Conservation (phyloP, 2,797 vertebrate species). For the Mus caroli region DNA sequence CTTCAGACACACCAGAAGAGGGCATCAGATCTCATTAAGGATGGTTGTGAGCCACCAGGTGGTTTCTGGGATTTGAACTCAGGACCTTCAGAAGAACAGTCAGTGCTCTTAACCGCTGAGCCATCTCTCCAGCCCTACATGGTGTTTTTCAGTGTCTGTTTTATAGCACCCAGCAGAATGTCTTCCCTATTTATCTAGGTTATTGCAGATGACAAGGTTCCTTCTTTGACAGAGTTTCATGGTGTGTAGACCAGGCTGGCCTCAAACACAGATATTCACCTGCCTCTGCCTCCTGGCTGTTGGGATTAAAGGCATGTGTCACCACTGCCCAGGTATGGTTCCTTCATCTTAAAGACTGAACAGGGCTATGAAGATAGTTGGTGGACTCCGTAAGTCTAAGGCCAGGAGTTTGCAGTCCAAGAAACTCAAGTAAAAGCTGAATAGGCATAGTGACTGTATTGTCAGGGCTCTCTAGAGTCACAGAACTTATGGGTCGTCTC, state of each 20-base stretch:
- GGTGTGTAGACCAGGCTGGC: not conserved
- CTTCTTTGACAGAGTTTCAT: not conserved
- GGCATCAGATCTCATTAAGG: no score
- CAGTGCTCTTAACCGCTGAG: no score
- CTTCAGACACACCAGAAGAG: no score
- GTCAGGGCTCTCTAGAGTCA: no score
- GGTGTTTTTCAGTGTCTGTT: not conserved
- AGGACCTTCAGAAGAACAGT: no score
- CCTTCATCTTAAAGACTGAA: not conserved
- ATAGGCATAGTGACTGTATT: not conserved
- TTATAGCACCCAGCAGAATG: not conserved
- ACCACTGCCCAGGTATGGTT: not conserved
- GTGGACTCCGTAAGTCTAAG: not conserved
- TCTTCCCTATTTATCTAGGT: not conserved
- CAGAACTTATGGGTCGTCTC: no score
- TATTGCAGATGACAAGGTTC: not conserved
- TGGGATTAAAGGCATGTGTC: no score
- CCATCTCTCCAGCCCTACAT: no score
- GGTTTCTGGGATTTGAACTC: no score
- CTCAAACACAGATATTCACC: not conserved
- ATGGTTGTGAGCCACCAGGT: no score
- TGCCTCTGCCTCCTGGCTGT: not conserved
- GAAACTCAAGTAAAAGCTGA: not conserved
- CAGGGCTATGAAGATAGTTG: not conserved
- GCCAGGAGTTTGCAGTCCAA: not conserved